Base-by-base conservation (phyloP, 2,797 vertebrate species). In the Onychomys torridus region DNA sequence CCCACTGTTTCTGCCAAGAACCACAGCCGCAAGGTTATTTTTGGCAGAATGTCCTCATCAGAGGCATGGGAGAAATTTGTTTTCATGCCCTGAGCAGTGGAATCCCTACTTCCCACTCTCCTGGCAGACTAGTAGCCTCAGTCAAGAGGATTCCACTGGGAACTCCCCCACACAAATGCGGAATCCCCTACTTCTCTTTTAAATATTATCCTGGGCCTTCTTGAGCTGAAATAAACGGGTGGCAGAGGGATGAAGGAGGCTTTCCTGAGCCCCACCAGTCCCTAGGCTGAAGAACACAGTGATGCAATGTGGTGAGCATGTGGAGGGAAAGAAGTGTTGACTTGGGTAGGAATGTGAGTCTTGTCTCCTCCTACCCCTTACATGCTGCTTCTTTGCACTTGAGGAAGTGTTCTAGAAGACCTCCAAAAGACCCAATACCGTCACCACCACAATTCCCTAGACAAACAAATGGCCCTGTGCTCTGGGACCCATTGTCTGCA, bases 91-190 rank as follows among this genome's bases (percentile, higher is more conserved):
- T 73, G 63, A 32, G 40, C 83, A 55, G 87, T 69, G 76, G 84
- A 95, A 93, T 82, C 79, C 79, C 93, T 75, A 49, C 94, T 93
- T 91, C 95, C 95, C 37, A 79, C 57, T 87, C 79, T 95, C 55
- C 81, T 89, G 87, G 94, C 91, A 76, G 40, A 37, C 19, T 8
- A 5, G 27, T 2, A 61, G n/a, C 86, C 3, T 1, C n/a, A 65
- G 57, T n/a, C 73, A 52, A 63, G 77, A 0, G 16, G 77, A 88
- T 93, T 85, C 63, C 95, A 55, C 55, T 12, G 65, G 55, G 34
- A 37, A 87, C 76, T 89, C 77, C 93, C 93, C 77, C 91, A 92
- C n/a, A 6, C 57, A 21, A 8, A 85, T 0, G 79, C 95, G 94
- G 92, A 97, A 93, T 87, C 87, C 84, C 96, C 89, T 73, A 29